Conservation (phyloP, 2,113 vertebrate species). For the Silurus meridionalis region DNA sequence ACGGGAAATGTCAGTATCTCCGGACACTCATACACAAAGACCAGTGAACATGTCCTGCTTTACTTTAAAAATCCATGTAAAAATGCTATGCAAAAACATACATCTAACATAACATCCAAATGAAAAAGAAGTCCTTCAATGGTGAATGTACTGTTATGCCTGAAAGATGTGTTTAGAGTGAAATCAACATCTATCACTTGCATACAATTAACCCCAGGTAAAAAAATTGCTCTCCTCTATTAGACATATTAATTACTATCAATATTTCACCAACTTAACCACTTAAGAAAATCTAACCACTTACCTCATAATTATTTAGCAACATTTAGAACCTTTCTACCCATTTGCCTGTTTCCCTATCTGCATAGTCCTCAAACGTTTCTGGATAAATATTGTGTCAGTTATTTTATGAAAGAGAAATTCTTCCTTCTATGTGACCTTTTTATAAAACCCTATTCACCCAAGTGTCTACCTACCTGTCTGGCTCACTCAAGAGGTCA, state of each 20-base stretch:
- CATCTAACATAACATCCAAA: neutral
- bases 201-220: neutral
- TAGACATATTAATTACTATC: neutral
- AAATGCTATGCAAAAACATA: neutral
- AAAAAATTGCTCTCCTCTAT: neutral
- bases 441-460: no score
- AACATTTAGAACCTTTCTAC: neutral
- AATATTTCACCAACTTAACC: neutral
- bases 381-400: neutral
- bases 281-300: neutral
- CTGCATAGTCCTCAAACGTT: neutral
- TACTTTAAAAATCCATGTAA: constrained; percentile 4
- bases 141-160: neutral
- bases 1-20: neutral
- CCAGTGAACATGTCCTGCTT: neutral
- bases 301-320: neutral
- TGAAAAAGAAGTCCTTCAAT: neutral
- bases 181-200: neutral
- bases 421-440: no score
- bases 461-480: neutral
- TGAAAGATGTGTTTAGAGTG: neutral
- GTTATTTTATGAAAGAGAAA: no score
- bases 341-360: neutral
- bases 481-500: neutral
- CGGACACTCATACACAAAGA: neutral